Percentiles rank a stretch among this genome's conserved stretches.
Evolutionary conservation across 2,113 vertebrate genomes (phyloP).

Genomic region (Muntiacus reevesi): DNA sequence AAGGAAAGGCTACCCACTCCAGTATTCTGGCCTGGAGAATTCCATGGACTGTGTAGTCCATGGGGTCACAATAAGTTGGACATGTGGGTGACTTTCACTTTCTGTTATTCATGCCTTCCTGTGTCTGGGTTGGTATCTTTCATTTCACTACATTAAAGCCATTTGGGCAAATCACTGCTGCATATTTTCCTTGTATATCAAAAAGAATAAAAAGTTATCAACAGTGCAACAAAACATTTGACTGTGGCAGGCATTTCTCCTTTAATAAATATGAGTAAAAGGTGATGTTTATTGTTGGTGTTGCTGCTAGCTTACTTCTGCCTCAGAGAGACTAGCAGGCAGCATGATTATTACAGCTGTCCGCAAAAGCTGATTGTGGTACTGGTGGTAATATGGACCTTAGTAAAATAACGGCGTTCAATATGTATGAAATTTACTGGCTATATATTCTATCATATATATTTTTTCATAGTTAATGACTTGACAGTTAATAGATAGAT

Average conservation of each 20-base stretch:
- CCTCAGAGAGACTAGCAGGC: background rate
- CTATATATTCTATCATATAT: background rate
- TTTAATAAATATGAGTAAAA: background rate
- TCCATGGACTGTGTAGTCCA: background rate
- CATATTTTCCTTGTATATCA: background rate
- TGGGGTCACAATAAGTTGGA: background rate
- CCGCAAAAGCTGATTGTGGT: background rate
- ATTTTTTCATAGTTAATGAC: conserved; percentile 25
- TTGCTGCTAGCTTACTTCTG: background rate
- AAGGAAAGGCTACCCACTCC: background rate
- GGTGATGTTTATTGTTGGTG: background rate
- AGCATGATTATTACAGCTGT: background rate
- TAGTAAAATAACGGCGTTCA: background rate
- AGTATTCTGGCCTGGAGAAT: background rate
- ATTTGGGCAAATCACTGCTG: background rate
- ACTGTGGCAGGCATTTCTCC: background rate
- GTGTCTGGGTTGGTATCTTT: background rate
- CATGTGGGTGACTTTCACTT: background rate
- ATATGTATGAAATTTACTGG: conserved; percentile 22
- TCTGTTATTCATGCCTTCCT: background rate
- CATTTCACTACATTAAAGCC: background rate
- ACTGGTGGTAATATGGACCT: background rate
- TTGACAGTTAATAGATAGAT: background rate
- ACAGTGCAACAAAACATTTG: background rate
- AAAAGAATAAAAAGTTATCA: background rate